phyloP scores from a whole-genome alignment of 2,797 vertebrate species.

The Scomberomorus guttatus region DNA sequence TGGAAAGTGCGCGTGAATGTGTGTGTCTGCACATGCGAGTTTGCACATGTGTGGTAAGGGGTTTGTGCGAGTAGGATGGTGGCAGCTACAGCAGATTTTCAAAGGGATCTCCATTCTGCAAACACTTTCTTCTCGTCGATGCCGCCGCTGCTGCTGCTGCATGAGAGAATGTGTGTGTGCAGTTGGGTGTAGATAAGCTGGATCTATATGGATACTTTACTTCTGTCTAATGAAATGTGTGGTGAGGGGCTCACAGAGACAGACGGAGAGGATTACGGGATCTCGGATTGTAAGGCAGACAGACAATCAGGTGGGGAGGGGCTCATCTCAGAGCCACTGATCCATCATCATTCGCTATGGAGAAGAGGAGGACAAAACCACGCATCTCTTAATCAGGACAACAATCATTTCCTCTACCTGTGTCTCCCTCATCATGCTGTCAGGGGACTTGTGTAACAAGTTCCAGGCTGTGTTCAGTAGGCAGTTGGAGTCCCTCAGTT shows the following conservation, averaged over 20 bases:
- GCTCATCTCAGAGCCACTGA: slow-evolving; percentile 58
- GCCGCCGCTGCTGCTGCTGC: slow-evolving; percentile 8
- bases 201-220: slow-evolving; percentile 65
- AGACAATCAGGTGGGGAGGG: slow-evolving; percentile 57
- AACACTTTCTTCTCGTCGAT: slow-evolving; percentile 44
- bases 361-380: slow-evolving; percentile 32
- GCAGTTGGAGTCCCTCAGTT: slow-evolving; percentile 29
- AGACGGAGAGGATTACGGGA: slow-evolving; percentile 79
- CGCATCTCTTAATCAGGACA: slow-evolving; percentile 48
- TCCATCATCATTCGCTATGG: slow-evolving; percentile 46
- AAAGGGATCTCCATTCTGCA: slow-evolving; percentile 49
- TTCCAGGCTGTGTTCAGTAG: slow-evolving; percentile 27
- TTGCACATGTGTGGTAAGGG: slow-evolving; percentile 28
- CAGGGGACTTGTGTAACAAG: slow-evolving; percentile 28
- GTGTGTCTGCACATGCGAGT: slow-evolving; percentile 18
- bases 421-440: slow-evolving; percentile 13
- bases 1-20: slow-evolving; percentile 20
- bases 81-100: slow-evolving; percentile 41
- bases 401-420: slow-evolving; percentile 45
- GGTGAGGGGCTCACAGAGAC: slow-evolving; percentile 68
- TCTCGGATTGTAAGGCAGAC: slow-evolving; percentile 65
- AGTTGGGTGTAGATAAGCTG: slow-evolving; percentile 69
- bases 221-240: slow-evolving; percentile 69
- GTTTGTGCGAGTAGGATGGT: slow-evolving; percentile 1
- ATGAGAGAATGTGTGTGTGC: slow-evolving; percentile 13